Conservation (phyloP, 2,797 vertebrate genomes). For the Pseudotriccus pelzelni region DNA sequence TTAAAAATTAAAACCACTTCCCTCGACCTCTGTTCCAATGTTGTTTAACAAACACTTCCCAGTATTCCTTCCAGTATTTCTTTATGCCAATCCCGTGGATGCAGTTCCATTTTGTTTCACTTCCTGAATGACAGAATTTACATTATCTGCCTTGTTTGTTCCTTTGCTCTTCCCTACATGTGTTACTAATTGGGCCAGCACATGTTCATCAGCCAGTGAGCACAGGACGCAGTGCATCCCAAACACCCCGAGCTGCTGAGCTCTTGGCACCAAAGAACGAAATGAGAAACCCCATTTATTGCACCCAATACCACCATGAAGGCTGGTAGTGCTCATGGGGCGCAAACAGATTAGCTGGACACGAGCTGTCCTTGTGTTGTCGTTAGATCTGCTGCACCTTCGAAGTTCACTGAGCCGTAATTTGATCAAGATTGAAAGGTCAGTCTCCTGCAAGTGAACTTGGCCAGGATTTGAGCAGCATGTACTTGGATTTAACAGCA, state of each 20-base stretch:
- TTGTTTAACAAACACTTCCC: not conserved
- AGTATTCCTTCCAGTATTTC: not conserved
- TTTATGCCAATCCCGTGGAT: not conserved
- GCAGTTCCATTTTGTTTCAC: not conserved
- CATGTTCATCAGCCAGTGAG: not conserved
- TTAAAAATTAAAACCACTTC: not conserved
- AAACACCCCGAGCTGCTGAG: not conserved
- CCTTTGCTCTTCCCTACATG: not conserved
- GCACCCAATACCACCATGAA: not conserved
- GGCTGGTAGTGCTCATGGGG: not conserved
- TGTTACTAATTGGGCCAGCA: not conserved
- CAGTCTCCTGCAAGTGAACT: conserved; percentile 13
- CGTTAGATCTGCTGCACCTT: not conserved
- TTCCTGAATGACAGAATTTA: not conserved
- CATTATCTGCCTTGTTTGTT: not conserved
- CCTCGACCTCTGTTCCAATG: not conserved
- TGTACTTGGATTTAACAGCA: not conserved
- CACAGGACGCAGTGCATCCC: not conserved
- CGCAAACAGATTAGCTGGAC: not conserved
- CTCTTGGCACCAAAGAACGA: not conserved
- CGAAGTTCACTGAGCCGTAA: not conserved
- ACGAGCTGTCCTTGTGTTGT: not conserved
- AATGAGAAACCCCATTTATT: not conserved
- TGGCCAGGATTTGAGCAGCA: not conserved
- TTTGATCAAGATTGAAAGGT: conserved; percentile 31